A percentile compares a stretch with the other conserved stretches of the same genome.
Conservation (phyloP, 2,797 vertebrate species). For the Tiaroga cobitis region DNA sequence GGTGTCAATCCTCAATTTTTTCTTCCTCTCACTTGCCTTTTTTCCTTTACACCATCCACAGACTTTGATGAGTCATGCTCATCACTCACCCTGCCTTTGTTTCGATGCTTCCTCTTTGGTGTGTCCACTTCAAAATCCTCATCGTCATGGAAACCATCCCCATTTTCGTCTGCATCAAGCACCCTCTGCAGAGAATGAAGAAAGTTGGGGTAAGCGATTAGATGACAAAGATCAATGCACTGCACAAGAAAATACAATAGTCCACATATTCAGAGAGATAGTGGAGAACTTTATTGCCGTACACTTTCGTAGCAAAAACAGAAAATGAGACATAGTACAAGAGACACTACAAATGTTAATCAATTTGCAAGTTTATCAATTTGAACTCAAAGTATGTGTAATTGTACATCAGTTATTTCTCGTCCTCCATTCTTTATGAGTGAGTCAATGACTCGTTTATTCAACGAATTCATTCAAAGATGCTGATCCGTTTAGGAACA, state of each 20-base stretch:
- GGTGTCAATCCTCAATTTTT: background rate
- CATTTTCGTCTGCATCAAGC: constrained; percentile 94
- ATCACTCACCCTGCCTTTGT: constrained; percentile 90
- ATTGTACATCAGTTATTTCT: background rate
- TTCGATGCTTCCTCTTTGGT: constrained; percentile 94
- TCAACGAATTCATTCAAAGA: background rate
- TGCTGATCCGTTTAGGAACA: background rate
- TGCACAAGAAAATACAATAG: background rate
- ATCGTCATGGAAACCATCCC: constrained; percentile 91
- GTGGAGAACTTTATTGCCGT: background rate
- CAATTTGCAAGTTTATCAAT: background rate
- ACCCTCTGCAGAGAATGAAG: constrained; percentile 81
- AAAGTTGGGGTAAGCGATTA: background rate
- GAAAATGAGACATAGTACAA: background rate
- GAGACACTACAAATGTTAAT: background rate
- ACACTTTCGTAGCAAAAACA: background rate
- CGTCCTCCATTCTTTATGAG: background rate
- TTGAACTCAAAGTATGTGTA: background rate
- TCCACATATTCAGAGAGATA: background rate
- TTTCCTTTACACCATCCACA: constrained; percentile 16
- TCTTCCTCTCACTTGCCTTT: constrained; percentile 25
- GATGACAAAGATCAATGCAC: constrained; percentile 1
- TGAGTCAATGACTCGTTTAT: background rate
- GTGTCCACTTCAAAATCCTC: constrained; percentile 94
- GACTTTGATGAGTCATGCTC: constrained; percentile 35